Percentiles rank a stretch among this genome's conserved stretches.
Evolutionary conservation across 2,888 invertebrate genomes (phyloP).

Genomic region (Acrobasis consociella): DNA sequence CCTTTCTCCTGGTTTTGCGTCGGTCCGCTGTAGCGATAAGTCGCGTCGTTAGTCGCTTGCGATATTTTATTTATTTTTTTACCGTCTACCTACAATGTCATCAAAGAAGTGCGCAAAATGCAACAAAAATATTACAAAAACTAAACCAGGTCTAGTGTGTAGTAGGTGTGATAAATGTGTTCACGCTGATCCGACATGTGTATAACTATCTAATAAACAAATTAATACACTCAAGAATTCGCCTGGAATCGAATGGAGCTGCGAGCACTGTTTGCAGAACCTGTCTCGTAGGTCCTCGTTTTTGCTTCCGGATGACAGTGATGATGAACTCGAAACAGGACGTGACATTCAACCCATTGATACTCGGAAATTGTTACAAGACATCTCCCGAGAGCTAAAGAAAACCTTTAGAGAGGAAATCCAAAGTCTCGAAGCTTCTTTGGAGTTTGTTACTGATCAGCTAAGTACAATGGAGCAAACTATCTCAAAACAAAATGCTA

Average conservation of each 20-base stretch:
- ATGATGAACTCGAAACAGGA: slow-evolving; percentile 22
- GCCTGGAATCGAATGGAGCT: slow-evolving; percentile 28
- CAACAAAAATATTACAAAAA: no score
- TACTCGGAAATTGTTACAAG: slow-evolving; percentile 29
- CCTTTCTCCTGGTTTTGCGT: no score
- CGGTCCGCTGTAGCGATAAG: no score
- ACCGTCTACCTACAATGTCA: no score
- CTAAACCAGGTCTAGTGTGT: slow-evolving; percentile 16
- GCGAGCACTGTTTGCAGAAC: slow-evolving; percentile 31
- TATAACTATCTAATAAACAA: slow-evolving; percentile 31
- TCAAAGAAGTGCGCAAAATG: no score
- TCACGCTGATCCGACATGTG: slow-evolving; percentile 30
- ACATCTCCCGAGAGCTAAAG: slow-evolving; percentile 33
- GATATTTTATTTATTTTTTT: no score
- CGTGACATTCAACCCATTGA: slow-evolving; percentile 22
- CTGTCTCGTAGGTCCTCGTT: slow-evolving; percentile 33
- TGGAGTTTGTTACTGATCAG: slow-evolving; percentile 30
- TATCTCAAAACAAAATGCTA: no score
- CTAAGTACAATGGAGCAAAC: no score
- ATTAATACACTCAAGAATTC: slow-evolving; percentile 5
- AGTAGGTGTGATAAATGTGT: slow-evolving; percentile 26
- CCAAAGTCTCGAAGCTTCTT: slow-evolving; percentile 26
- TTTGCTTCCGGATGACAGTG: slow-evolving; percentile 32
- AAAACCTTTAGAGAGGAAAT: slow-evolving; percentile 35
- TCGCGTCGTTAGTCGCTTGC: no score